Percentiles rank a stretch among this genome's conserved stretches.
These are phyloP conservation scores for Phaethon lepturus DNA, from an alignment of 2,113 vertebrate species.

Conservation along the genomic window DNA sequence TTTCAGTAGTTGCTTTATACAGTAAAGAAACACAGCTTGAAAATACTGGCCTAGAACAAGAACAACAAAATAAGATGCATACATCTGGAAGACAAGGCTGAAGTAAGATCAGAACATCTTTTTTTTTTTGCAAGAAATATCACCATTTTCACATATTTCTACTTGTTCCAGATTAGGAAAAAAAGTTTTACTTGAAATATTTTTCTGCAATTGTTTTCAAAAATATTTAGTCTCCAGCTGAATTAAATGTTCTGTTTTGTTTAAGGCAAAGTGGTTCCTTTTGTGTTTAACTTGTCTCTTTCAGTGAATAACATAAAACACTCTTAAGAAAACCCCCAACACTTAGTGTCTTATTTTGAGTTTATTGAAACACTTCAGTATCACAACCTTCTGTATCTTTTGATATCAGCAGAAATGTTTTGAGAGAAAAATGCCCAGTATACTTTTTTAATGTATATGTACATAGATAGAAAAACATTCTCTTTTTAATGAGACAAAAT, in stretches of 20 bases:
- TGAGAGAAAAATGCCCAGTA: fast-evolving
- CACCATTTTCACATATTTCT: background rate
- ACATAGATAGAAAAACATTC: background rate
- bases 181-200: background rate
- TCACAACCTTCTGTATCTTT: background rate
- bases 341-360: background rate
- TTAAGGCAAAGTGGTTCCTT: background rate
- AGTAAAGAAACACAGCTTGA: background rate
- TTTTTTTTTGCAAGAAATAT: background rate
- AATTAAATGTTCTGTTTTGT: background rate
- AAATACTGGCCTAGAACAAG: background rate
- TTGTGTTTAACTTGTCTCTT: background rate
- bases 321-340: fast-evolving
- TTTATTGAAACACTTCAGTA: background rate
- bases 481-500: background rate
- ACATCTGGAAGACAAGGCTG: background rate
- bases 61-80: background rate
- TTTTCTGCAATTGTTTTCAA: background rate
- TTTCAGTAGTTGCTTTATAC: background rate
- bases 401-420: background rate
- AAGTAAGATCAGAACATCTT: background rate
- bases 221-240: background rate
- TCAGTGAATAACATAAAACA: background rate
- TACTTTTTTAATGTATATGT: background rate
- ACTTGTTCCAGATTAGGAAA: background rate